A percentile compares a stretch with the other conserved stretches of the same genome.
Conservation (phyloP, 1,140 invertebrate genomes). For the Steinernema feltiae region DNA sequence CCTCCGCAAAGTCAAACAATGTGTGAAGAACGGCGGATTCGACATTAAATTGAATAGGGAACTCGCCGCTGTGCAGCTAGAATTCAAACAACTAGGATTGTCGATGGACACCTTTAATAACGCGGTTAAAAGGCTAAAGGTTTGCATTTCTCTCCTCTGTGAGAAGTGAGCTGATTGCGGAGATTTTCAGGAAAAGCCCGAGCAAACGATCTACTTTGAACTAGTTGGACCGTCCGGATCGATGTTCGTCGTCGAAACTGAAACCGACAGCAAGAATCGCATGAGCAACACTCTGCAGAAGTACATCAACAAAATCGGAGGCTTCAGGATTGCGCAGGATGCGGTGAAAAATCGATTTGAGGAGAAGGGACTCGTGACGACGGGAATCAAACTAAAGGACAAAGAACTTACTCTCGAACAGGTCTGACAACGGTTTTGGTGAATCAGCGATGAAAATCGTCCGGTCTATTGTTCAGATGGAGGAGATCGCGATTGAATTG, state of each 20-base stretch:
- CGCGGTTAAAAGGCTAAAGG: slow-evolving; percentile 46
- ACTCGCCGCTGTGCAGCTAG: slow-evolving; percentile 42
- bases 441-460: not conserved
- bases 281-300: slow-evolving; percentile 33
- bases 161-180: not conserved
- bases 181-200: slow-evolving; percentile 47
- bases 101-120: slow-evolving; percentile 52
- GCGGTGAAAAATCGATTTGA: slow-evolving; percentile 40
- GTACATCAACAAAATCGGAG: slow-evolving; percentile 46
- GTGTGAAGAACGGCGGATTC: slow-evolving; percentile 36
- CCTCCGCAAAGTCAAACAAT: slow-evolving; percentile 33
- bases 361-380: slow-evolving; percentile 42
- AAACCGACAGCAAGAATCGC: slow-evolving; percentile 40
- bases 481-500: slow-evolving; percentile 49
- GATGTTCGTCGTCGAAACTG: slow-evolving; percentile 46
- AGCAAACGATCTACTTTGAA: slow-evolving; percentile 38
- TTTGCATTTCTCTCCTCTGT: not conserved
- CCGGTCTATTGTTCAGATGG: slow-evolving; percentile 25
- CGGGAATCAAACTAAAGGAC: slow-evolving; percentile 28
- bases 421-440: slow-evolving; percentile 23
- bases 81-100: slow-evolving; percentile 40
- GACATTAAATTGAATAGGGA: slow-evolving; percentile 45
- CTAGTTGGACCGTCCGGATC: slow-evolving; percentile 45
- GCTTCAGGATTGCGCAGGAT: slow-evolving; percentile 38
- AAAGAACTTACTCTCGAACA: slow-evolving; percentile 37